A percentile compares a stretch with the other conserved stretches of the same genome.
Evolutionary conservation across 1,140 invertebrate species (phyloP).

Genomic region (Neoseiulus cucumeris): DNA sequence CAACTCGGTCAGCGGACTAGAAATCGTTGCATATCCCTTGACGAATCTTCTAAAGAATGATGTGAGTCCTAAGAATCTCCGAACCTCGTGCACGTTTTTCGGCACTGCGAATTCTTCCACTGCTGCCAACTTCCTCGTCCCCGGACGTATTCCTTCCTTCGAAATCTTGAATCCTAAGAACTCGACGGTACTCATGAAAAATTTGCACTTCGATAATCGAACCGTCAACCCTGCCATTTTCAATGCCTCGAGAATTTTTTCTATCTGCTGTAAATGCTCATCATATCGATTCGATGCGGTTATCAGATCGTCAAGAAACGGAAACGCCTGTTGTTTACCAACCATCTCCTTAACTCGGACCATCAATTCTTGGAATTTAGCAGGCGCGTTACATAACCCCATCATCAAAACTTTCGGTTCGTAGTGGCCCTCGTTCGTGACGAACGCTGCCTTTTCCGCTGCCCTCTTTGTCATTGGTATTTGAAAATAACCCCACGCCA

Average conservation of each 20-base stretch:
- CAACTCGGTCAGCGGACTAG: background rate
- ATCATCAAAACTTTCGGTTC: background rate
- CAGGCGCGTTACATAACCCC: background rate
- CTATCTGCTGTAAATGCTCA: background rate
- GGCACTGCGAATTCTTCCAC: slow-evolving; percentile 13
- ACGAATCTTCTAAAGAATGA: slow-evolving; percentile 15
- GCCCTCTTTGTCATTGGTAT: background rate
- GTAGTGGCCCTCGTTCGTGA: background rate
- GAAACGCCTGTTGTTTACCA: background rate
- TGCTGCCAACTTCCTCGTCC: slow-evolving; percentile 6
- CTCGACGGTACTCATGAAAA: background rate
- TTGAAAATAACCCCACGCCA: background rate
- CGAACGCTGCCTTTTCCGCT: background rate
- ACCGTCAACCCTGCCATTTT: background rate
- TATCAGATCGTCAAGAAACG: background rate
- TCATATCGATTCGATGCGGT: background rate
- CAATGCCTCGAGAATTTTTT: background rate
- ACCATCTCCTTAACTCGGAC: background rate
- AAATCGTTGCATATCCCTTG: slow-evolving; percentile 4
- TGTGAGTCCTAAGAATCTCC: slow-evolving; percentile 13
- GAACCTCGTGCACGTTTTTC: background rate
- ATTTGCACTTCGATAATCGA: background rate
- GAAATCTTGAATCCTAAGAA: too few species aligned
- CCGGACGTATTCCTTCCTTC: background rate
- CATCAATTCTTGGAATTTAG: background rate